Percentiles rank a stretch among this genome's conserved stretches.
Conservation (phyloP, 2,888 invertebrate species). For the Stramonita haemastoma region DNA sequence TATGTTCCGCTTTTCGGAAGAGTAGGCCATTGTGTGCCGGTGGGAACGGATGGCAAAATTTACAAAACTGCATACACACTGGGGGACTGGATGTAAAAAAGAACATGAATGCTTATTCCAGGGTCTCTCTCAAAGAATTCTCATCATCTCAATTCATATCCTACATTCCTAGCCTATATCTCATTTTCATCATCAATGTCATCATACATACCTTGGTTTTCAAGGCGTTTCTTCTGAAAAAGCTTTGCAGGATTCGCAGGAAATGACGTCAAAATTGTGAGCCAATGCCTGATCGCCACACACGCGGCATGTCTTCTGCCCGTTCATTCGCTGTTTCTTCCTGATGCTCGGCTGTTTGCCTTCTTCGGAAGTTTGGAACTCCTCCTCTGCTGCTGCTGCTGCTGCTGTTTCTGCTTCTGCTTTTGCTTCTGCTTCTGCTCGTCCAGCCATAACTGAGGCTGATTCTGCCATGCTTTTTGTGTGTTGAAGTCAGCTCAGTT, state of each 20-base stretch:
- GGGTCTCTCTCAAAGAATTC: too few relatives aligned
- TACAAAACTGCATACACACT: too few relatives aligned
- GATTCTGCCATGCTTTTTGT: background rate
- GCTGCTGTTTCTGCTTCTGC: background rate
- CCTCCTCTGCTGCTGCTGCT: background rate
- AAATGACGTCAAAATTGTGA: constrained; percentile 96
- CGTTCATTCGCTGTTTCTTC: constrained; percentile 70
- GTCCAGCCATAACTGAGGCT: background rate
- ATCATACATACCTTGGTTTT: constrained; percentile 84
- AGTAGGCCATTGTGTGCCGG: too few relatives aligned
- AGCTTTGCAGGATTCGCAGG: constrained; percentile 97
- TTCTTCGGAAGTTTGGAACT: background rate
- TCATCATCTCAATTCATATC: background rate
- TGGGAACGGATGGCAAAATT: too few relatives aligned
- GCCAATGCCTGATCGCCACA: constrained; percentile 94
- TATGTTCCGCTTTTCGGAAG: too few relatives aligned
- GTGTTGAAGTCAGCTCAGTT: background rate
- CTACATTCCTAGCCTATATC: background rate
- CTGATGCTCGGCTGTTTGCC: background rate
- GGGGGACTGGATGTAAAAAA: too few relatives aligned
- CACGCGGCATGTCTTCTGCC: constrained; percentile 59
- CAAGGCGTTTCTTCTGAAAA: constrained; percentile 96
- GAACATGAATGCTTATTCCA: too few relatives aligned
- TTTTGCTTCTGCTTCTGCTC: background rate
- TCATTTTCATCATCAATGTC: background rate